Base-by-base conservation (phyloP, 2,797 vertebrate genomes). In the Neopelma chrysocephalum region DNA sequence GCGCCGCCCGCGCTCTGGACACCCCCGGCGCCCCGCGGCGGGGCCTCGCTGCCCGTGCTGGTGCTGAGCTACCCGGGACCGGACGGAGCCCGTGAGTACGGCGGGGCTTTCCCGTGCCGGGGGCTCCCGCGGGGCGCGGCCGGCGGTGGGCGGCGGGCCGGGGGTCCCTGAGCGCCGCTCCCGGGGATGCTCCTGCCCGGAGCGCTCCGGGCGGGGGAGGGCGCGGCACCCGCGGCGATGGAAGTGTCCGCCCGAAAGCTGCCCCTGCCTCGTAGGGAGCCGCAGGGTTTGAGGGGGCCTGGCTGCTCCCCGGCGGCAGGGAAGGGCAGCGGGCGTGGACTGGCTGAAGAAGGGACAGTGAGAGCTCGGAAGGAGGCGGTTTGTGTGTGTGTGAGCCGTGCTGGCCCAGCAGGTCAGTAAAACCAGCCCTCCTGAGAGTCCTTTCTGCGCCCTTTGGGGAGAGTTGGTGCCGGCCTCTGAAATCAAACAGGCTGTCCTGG, bases 1-100 rank as follows among this genome's bases (percentile, higher is more conserved):
- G 96, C 97, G 84, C 97, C 96, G 68, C 96, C 96, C 80, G 97
- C 96, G 94, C 95, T 93, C 58, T 97, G 97, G 90, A 86, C 96
- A 76, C 92, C 96, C 89, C 85, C 91, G 87, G 89, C 60, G 23
- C 64, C 92, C 89, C 88, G 94, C 69, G 87, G 31, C 20, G 84
- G 32, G 81, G 82, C 68, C 51, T 32, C 43, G 9, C 43, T 90
- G 53, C 84, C 94, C 38, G 96, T 94, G 61, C 36, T 87, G 82
- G 20, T 87, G 82, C 92, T 95, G 85, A 95, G 95, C 80, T 95
- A 96, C 48, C 36, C 77, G 19, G 91, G 77, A n/a, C 87, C 95
- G 9, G 32, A 77, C 57, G 79, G 91, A 69, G n/a, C 75, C 87
- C 94, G 96, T 97, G 87, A 97, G 96, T 94, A 79, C 65, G 0